Evolutionary conservation across 2,113 vertebrate species (phyloP).

Genomic region (Cisticola juncidis): DNA sequence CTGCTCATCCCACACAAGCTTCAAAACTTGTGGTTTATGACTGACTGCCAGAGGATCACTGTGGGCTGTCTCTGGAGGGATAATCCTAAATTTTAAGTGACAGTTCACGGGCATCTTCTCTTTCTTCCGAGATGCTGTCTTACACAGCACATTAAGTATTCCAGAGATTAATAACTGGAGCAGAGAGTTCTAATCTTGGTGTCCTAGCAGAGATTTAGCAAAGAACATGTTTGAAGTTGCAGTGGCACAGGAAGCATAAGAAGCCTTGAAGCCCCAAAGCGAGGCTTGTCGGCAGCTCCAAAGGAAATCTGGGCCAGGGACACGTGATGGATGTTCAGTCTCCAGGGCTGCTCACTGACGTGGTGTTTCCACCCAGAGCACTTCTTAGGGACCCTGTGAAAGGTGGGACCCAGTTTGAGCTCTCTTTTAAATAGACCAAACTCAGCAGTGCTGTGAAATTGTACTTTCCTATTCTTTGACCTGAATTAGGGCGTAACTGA

Average conservation of each 20-base stretch:
- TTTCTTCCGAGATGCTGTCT: background rate
- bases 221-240: conserved; percentile 21
- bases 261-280: conserved; percentile 14
- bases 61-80: conserved; percentile 25
- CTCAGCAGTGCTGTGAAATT: background rate
- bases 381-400: background rate
- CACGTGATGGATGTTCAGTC: background rate
- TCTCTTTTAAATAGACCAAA: conserved; percentile 23
- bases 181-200: conserved; percentile 43
- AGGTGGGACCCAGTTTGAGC: conserved; percentile 41
- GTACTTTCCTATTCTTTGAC: background rate
- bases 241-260: conserved; percentile 23
- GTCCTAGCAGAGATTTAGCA: conserved; percentile 38
- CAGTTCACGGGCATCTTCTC: conserved; percentile 18
- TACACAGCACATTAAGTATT: conserved; percentile 36
- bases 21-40: conserved; percentile 21
- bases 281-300: background rate
- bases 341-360: conserved; percentile 27
- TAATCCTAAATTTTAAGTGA: conserved; percentile 46
- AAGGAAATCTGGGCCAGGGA: conserved; percentile 32
- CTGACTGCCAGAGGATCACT: conserved; percentile 14
- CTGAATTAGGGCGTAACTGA: background rate
- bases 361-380: background rate
- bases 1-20: conserved; percentile 52
- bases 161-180: conserved; percentile 40